Evolutionary conservation across 2,113 vertebrate species (phyloP).

Genomic region (Glareola pratincola): DNA sequence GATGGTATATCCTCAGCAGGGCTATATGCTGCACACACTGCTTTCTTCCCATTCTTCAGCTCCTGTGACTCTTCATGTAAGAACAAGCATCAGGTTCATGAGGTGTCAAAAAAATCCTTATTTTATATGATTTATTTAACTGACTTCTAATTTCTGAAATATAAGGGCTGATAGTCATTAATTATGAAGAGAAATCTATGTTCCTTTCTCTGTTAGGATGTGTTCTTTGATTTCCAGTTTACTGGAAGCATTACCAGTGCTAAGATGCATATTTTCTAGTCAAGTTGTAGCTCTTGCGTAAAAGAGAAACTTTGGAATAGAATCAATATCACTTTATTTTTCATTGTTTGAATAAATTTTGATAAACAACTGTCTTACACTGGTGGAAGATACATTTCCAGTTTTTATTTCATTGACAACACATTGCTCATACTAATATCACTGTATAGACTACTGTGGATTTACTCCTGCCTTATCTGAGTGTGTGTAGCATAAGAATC

Average conservation of each 20-base stretch:
- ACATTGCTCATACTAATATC: background rate
- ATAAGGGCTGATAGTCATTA: background rate
- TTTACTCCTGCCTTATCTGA: background rate
- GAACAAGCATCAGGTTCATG: background rate
- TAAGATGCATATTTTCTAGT: background rate
- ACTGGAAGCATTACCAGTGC: background rate
- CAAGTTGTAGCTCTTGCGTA: background rate
- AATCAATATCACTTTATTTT: background rate
- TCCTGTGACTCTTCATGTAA: background rate
- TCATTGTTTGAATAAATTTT: background rate
- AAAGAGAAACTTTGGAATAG: background rate
- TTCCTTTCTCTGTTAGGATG: background rate
- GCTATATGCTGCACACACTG: background rate
- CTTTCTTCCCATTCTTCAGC: background rate
- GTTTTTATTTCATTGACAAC: background rate
- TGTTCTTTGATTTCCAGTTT: background rate
- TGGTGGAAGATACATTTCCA: background rate
- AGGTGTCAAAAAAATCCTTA: background rate
- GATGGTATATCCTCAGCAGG: background rate
- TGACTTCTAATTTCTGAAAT: background rate
- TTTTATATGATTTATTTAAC: background rate
- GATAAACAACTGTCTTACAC: background rate
- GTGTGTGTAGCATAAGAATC: background rate
- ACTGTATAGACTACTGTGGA: background rate
- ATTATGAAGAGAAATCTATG: background rate